phyloP scores from a whole-genome alignment of 2,888 invertebrate species.

The Anoplius nigerrimus region DNA sequence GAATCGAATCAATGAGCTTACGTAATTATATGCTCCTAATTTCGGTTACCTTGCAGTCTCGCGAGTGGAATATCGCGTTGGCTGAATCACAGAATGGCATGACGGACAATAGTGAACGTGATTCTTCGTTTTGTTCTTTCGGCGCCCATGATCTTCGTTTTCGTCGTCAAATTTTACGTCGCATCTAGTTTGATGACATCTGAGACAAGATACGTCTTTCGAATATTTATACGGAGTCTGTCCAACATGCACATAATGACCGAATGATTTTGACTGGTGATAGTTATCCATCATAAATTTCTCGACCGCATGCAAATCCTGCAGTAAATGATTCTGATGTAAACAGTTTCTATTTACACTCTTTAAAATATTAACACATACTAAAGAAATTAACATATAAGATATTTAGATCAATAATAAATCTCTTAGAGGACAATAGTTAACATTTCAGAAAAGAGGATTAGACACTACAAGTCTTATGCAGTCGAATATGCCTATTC shows the following conservation, averaged over 20 bases:
- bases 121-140: conserved; percentile 24
- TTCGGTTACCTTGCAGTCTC: no score
- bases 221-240: conserved; percentile 1
- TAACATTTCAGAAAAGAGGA: no score
- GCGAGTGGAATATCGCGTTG: conserved; percentile 22
- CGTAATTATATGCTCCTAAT: background rate
- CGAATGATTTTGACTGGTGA: background rate
- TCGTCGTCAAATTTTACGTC: conserved; percentile 1
- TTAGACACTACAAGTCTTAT: no score
- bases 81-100: conserved; percentile 45
- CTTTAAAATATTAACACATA: no score
- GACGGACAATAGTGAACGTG: conserved; percentile 47
- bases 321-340: no score
- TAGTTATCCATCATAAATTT: no score
- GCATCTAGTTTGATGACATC: conserved; percentile 24
- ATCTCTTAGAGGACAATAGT: no score
- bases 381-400: no score
- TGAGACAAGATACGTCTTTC: conserved; percentile 18
- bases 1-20: conserved; percentile 14
- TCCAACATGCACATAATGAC: conserved; percentile 1
- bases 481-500: no score
- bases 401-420: no score
- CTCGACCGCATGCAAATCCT: no score
- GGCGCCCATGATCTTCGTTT: conserved; percentile 9
- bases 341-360: no score